Evolutionary conservation across 2,888 invertebrate genomes (phyloP).

Genomic region (Ophioninae sp.): DNA sequence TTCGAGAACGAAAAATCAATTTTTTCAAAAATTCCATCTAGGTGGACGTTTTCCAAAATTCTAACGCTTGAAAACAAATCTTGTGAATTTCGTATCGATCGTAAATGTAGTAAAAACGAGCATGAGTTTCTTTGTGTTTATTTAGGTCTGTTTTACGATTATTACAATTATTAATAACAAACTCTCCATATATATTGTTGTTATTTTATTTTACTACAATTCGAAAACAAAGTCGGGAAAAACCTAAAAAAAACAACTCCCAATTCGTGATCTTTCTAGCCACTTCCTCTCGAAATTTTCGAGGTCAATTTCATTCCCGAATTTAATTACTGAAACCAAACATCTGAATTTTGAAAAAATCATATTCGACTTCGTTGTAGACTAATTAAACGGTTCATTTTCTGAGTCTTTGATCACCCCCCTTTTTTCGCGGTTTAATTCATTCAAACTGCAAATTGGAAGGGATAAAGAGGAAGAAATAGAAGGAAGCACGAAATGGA

Average conservation of each 20-base stretch:
- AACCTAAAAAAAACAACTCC: too few relatives aligned
- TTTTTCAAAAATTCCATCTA: too few relatives aligned
- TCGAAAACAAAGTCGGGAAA: too few relatives aligned
- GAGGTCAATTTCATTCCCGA: neutral
- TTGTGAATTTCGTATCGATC: neutral
- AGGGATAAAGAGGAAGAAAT: slow-evolving; percentile 13
- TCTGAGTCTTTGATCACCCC: neutral
- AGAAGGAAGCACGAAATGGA: neutral
- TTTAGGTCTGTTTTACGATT: neutral
- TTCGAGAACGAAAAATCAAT: neutral
- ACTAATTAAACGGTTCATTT: neutral
- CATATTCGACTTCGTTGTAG: neutral
- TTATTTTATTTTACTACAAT: too few relatives aligned
- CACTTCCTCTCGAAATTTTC: neutral
- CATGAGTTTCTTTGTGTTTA: neutral
- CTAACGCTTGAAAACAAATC: neutral
- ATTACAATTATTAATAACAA: neutral
- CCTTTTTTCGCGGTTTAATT: slow-evolving; percentile 30
- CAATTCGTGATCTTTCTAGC: neutral
- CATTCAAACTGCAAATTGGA: slow-evolving; percentile 41
- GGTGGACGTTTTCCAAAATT: too few relatives aligned
- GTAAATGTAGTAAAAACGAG: neutral
- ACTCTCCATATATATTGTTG: too few relatives aligned
- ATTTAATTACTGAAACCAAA: neutral
- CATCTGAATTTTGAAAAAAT: neutral